phyloP scores from a whole-genome alignment of 2,888 invertebrate species.

The Hermaeophaga mercurialis region DNA sequence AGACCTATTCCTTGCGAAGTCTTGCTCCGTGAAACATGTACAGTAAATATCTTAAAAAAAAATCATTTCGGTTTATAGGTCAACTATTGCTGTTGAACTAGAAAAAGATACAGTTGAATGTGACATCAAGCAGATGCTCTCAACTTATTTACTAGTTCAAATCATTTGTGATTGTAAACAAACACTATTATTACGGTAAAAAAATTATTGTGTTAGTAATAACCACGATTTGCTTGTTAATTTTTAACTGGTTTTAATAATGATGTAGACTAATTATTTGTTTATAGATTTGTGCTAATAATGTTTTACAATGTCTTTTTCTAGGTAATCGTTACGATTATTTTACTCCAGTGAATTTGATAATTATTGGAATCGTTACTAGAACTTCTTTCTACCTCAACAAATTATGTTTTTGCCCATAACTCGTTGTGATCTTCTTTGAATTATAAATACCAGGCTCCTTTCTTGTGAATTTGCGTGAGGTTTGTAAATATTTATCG shows the following conservation, averaged over 20 bases:
- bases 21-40: slow-evolving; percentile 13
- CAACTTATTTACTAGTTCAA: neutral
- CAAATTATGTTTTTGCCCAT: neutral
- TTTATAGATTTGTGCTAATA: neutral
- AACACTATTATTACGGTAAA: slow-evolving; percentile 2
- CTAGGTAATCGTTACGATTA: neutral
- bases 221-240: neutral
- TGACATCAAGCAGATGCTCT: neutral
- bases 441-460: slow-evolving; percentile 4
- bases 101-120: neutral
- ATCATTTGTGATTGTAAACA: neutral
- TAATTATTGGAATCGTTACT: no score
- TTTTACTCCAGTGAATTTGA: no score
- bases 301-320: neutral
- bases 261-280: neutral
- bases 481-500: slow-evolving; percentile 17
- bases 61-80: neutral
- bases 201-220: neutral
- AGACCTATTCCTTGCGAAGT: slow-evolving; percentile 21
- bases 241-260: neutral
- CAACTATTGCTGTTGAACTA: neutral
- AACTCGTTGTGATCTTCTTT: neutral
- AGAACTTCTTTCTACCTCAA: no score
- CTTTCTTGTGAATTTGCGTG: slow-evolving; percentile 17
- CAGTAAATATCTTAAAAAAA: neutral